Conservation (phyloP, 2,888 invertebrate genomes). For the Prenolepis imparis region DNA sequence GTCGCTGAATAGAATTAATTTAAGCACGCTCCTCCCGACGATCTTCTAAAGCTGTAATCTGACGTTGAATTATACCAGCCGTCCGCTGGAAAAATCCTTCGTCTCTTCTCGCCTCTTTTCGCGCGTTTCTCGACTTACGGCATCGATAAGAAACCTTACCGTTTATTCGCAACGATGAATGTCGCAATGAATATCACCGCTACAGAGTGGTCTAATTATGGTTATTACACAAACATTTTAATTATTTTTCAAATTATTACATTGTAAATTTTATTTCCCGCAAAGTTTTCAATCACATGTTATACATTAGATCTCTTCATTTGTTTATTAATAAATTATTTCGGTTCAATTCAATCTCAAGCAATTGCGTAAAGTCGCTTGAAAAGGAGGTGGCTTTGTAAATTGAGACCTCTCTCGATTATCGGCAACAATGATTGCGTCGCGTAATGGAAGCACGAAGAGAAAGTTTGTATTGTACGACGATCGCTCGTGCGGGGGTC, state of each 20-base stretch:
- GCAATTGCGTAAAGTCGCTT: background rate
- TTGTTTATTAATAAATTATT: constrained; percentile 12
- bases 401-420: constrained; percentile 37
- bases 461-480: constrained; percentile 41
- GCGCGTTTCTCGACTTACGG: too few relatives aligned
- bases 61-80: constrained; percentile 31
- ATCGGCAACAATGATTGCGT: constrained; percentile 15
- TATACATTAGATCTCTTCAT: background rate
- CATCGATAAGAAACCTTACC: background rate
- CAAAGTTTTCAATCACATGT: background rate
- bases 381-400: background rate
- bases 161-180: constrained; percentile 14
- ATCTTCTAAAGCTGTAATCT: constrained; percentile 22
- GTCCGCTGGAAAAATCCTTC: background rate
- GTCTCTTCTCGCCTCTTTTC: background rate
- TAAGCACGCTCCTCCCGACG: constrained; percentile 6
- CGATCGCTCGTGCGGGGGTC: constrained; percentile 35
- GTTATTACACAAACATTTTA: background rate
- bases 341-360: background rate
- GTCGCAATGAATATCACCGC: background rate
- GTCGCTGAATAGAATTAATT: constrained; percentile 40
- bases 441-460: constrained; percentile 37
- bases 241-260: background rate
- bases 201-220: background rate
- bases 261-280: background rate